A percentile compares a stretch with the other conserved stretches of the same genome.
These are phyloP conservation scores for Asbolus verrucosus DNA, from an alignment of 1,140 invertebrate species.

Conservation along the genomic window DNA sequence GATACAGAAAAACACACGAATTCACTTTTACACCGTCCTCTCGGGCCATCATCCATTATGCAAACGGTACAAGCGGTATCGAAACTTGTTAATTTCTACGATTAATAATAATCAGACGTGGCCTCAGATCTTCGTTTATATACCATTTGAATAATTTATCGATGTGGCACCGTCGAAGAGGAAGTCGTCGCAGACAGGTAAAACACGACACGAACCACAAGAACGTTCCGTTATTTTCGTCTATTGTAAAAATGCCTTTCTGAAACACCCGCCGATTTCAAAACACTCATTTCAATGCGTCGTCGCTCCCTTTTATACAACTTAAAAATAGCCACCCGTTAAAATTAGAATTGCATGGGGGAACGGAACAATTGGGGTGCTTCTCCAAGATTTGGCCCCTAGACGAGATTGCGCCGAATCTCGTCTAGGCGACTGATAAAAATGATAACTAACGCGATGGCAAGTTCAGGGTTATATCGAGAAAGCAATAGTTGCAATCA, in stretches of 20 bases:
- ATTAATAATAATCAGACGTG: conserved; percentile 33
- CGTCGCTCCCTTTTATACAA: conserved; percentile 16
- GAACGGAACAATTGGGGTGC: conserved; percentile 17
- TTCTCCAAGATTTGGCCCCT: background rate
- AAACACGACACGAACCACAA: conserved; percentile 8
- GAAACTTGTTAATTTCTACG: conserved; percentile 34
- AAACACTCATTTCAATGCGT: conserved; percentile 32
- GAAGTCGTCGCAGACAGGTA: conserved; percentile 20
- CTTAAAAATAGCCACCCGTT: conserved; percentile 34
- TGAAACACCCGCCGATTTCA: conserved; percentile 28
- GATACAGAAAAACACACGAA: conserved; percentile 26
- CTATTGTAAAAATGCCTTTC: conserved; percentile 13
- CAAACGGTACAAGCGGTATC: conserved; percentile 23
- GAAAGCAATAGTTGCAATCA: too few species aligned
- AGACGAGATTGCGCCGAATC: too few species aligned
- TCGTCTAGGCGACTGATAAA: too few species aligned
- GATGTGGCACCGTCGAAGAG: background rate
- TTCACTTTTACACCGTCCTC: conserved; percentile 29
- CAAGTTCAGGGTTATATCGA: too few species aligned
- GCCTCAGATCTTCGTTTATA: conserved; percentile 20
- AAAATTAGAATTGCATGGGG: conserved; percentile 39
- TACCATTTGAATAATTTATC: conserved; percentile 29
- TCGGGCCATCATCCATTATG: conserved; percentile 29
- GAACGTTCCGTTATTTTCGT: conserved; percentile 29
- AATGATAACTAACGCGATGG: too few species aligned